These are phyloP conservation scores for Serinus canaria DNA, from an alignment of 2,113 vertebrate species.

Conservation along the genomic window DNA sequence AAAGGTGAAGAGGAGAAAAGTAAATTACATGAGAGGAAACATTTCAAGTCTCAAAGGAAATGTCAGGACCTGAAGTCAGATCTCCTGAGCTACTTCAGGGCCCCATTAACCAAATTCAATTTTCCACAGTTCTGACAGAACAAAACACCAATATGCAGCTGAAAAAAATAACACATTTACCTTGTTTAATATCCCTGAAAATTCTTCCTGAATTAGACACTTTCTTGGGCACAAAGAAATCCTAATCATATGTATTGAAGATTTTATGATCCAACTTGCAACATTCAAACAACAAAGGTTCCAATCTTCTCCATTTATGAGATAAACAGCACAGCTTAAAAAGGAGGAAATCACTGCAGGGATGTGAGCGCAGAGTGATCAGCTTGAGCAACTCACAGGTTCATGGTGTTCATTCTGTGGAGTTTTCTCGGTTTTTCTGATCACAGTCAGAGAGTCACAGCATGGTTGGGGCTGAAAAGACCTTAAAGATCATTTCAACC, in stretches of 20 bases:
- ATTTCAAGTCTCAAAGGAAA: neutral
- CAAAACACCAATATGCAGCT: rapidly evolving
- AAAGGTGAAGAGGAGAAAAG: neutral
- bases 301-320: neutral
- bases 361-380: neutral
- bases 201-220: neutral
- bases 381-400: neutral
- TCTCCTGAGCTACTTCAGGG: neutral
- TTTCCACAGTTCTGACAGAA: neutral
- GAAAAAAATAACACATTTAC: neutral
- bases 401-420: neutral
- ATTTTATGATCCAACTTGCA: neutral
- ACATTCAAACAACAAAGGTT: neutral
- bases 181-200: neutral
- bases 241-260: neutral
- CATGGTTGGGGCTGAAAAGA: neutral
- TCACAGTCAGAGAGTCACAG: neutral
- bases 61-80: neutral
- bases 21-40: neutral
- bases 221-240: neutral
- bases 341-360: neutral
- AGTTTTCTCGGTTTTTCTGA: neutral
- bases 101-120: neutral
- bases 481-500: neutral
- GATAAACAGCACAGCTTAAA: neutral